Base-by-base conservation (phyloP, 2,113 vertebrate species). In the Barbus barbus region DNA sequence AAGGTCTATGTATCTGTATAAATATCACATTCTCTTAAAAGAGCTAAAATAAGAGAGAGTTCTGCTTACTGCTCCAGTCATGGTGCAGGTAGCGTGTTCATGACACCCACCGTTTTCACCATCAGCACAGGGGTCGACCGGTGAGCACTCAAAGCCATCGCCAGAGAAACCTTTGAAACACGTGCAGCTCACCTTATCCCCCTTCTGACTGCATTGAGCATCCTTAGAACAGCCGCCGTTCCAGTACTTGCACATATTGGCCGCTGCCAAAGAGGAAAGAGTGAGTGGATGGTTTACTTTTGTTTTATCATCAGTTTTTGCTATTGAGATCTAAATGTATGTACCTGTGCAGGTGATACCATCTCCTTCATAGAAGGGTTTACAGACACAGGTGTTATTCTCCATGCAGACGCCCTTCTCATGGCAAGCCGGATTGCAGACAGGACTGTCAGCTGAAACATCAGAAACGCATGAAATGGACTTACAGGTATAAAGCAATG, bases 321-420 rank as follows among this genome's bases (percentile, higher is more conserved):
- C 44, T 26, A 46, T 31, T 51, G 24, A 65, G 38, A 80, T 80
- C 77, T 13, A 46, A 4, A 13, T 58, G 28, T 38, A 3, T 91
- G 88, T 90, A 99, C 98, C 95, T 92, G 90, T 95, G 86, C 98
- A 99, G 0, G 93, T 96, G 78, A 94, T 65, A 3, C 98, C 98
- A 0, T 99, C 97, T n/a, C 98, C 97, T 0, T 94, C 83, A 0
- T 97, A 97, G 48, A 94, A 89, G 0, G 94, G 95, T 75, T 93
- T 92, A 90, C 98, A 99, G 78, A 96, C 91, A 20, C 98, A 99
- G 0, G 93, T 96, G 92, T 95, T 96, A 88, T 97, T 97, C 31
- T 94, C 91, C 8, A 11, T 91, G 87, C 98, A 99, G 74, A 96
- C 33, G 0, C 94, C 98, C 0, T 97, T 93, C 6, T 81, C 11